Evolutionary conservation across 2,888 invertebrate species (phyloP).

Genomic region (Himalopsyche kuldschensis): DNA sequence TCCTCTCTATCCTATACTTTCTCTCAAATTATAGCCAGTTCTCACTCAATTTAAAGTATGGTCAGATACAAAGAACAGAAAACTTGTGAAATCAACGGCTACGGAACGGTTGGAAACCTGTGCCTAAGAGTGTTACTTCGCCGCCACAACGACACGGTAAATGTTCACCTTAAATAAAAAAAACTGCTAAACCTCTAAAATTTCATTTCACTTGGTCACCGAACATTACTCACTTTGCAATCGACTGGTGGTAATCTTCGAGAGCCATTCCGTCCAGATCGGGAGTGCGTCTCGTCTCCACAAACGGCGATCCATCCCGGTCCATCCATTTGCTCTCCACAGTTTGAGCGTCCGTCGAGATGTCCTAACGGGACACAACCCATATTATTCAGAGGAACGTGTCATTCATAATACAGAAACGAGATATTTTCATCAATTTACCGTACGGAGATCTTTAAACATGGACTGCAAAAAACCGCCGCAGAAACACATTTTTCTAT

Average conservation of each 20-base stretch:
- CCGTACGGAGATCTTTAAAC: slow-evolving; percentile 35
- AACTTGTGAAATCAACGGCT: no score
- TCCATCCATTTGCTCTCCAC: slow-evolving; percentile 70
- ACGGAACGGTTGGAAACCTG: no score
- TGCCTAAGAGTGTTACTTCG: no score
- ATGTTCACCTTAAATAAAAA: slow-evolving; percentile 42
- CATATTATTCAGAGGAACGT: not conserved
- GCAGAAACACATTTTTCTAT: slow-evolving; percentile 37
- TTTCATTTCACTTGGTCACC: no score
- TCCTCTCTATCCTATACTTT: no score
- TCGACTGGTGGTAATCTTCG: slow-evolving; percentile 80
- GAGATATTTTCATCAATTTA: slow-evolving; percentile 11
- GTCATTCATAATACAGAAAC: not conserved
- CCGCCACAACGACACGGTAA: not conserved
- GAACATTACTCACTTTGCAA: slow-evolving; percentile 69
- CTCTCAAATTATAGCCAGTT: no score
- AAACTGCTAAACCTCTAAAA: not conserved
- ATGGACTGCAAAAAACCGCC: slow-evolving; percentile 38
- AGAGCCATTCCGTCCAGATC: slow-evolving; percentile 81
- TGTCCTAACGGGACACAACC: slow-evolving; percentile 52
- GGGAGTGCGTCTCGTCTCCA: slow-evolving; percentile 70
- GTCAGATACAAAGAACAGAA: no score
- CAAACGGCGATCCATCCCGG: slow-evolving; percentile 59
- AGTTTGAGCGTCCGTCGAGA: slow-evolving; percentile 59
- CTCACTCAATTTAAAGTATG: no score